Evolutionary conservation across 2,113 vertebrate genomes (phyloP), one percentile per base, ranked within the genome.

Genomic region (Percopsis transmontana): DNA sequence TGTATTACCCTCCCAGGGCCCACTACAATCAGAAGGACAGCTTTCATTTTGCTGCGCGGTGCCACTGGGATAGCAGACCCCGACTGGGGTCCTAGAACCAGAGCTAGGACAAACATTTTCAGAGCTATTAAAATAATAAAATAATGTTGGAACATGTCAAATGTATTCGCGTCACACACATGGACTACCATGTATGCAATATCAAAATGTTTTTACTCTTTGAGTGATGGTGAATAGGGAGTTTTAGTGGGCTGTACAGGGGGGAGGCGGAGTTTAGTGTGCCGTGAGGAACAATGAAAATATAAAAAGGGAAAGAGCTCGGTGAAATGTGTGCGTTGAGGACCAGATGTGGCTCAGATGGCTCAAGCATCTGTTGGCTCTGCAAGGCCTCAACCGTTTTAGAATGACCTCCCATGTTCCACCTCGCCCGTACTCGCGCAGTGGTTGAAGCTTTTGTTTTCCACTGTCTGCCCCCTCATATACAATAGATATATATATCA

Each of bases 251-350:
- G 63, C 78, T 79, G 77, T 76, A n/a, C 63, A 73, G 71, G 81
- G 58, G 12, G 67, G 79, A 69, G 20, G 58, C 16, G n/a, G 66
- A 83, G 84, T 85, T 88, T 87, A 88, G 82, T 82, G 76, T 83
- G 76, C 87, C 72, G 18, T 72, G 68, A 89, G 84, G 85, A 87
- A 83, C 87, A 84, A 83, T 88, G 85, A 89, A 91, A 54, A 74
- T 74, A 79, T 66, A 74, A 72, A 86, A 86, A 60, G 77, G 74
- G 68, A 70, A 85, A 72, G 77, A 73, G 77, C 73, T n/a, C 62
- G 85, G 80, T 85, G 81, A 84, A 90, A 85, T 85, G 72, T 76
- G 82, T 87, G 86, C 83, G 79, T 79, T 66, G 59, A 70, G 63
- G 75, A 62, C 83, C 90, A 90, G 89, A 90, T 87, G 86, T 87